These are phyloP conservation scores for Hyphantria cunea DNA, from an alignment of 1,140 invertebrate genomes.

Conservation along the genomic window DNA sequence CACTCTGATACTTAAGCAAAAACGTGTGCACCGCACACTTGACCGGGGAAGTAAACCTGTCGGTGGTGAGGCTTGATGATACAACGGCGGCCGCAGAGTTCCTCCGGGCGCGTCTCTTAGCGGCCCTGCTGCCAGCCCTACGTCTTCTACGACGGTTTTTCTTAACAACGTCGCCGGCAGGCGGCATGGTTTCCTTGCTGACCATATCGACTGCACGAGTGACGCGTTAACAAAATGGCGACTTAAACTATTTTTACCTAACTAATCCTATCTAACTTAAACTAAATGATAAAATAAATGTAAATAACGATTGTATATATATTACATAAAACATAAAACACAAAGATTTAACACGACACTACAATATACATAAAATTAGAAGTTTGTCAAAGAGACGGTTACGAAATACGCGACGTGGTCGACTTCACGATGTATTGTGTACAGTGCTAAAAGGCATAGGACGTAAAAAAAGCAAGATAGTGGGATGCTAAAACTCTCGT, in stretches of 20 bases:
- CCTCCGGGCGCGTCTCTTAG: slow-evolving; percentile 47
- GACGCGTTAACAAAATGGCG: slow-evolving; percentile 68
- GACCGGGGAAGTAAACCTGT: slow-evolving; percentile 42
- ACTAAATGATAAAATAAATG: slow-evolving; percentile 28
- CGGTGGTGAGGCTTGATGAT: background rate
- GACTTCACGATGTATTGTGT: slow-evolving; percentile 29
- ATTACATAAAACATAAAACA: slow-evolving; percentile 45
- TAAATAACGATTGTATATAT: slow-evolving; percentile 41
- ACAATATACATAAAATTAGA: slow-evolving; percentile 26
- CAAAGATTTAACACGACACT: slow-evolving; percentile 34
- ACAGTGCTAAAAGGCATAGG: slow-evolving; percentile 31
- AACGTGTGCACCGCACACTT: slow-evolving; percentile 71
- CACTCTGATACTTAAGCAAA: slow-evolving; percentile 64
- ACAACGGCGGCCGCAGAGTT: slow-evolving; percentile 31
- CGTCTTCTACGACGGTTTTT: slow-evolving; percentile 52
- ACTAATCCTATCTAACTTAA: slow-evolving; percentile 29
- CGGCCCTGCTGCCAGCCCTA: slow-evolving; percentile 46
- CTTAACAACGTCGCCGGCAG: slow-evolving; percentile 42
- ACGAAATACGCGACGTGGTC: background rate
- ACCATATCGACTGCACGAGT: slow-evolving; percentile 41
- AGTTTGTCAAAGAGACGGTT: slow-evolving; percentile 31
- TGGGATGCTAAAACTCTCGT: too few species aligned
- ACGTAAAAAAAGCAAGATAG: background rate
- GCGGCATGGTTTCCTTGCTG: slow-evolving; percentile 48
- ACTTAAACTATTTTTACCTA: slow-evolving; percentile 46